Percentiles rank a stretch among this genome's conserved stretches.
Conservation (phyloP, 2,888 invertebrate species). For the Rhorus exstirpatorius region DNA sequence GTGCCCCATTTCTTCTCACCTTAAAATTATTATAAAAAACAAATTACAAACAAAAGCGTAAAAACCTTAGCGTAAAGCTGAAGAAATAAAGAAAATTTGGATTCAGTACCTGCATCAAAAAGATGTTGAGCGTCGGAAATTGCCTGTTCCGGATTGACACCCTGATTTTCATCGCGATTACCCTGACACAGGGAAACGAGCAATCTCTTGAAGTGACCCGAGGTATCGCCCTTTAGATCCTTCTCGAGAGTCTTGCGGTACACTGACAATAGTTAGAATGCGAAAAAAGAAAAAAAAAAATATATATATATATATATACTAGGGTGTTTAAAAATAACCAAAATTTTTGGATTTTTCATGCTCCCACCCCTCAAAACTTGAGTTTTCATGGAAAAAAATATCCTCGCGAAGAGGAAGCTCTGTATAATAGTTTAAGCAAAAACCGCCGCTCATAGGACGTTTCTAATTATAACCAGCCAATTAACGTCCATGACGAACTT, state of each 20-base stretch:
- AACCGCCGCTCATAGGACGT: too few species aligned
- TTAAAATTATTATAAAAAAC: slow-evolving; percentile 57
- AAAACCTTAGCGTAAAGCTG: background rate
- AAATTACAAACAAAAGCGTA: background rate
- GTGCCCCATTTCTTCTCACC: slow-evolving; percentile 95
- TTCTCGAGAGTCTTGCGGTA: slow-evolving; percentile 93
- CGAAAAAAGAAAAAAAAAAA: slow-evolving; percentile 10
- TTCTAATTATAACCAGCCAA: too few species aligned
- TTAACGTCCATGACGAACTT: too few species aligned
- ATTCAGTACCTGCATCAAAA: slow-evolving; percentile 88
- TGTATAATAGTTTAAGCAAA: too few species aligned
- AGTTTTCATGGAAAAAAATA: too few species aligned
- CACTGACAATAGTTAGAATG: slow-evolving; percentile 87
- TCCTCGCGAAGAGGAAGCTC: too few species aligned
- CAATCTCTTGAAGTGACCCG: slow-evolving; percentile 96
- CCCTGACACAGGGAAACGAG: slow-evolving; percentile 95
- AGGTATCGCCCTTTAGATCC: too few species aligned
- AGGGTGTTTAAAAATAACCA: too few species aligned
- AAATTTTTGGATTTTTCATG: too few species aligned
- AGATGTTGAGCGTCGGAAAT: slow-evolving; percentile 93
- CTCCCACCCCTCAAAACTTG: too few species aligned
- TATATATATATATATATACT: too few species aligned
- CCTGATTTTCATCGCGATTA: slow-evolving; percentile 96
- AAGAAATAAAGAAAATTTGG: background rate
- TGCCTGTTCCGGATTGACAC: slow-evolving; percentile 93